phyloP scores from a whole-genome alignment of 2,797 vertebrate species.

The Acrocephalus scirpaceus region DNA sequence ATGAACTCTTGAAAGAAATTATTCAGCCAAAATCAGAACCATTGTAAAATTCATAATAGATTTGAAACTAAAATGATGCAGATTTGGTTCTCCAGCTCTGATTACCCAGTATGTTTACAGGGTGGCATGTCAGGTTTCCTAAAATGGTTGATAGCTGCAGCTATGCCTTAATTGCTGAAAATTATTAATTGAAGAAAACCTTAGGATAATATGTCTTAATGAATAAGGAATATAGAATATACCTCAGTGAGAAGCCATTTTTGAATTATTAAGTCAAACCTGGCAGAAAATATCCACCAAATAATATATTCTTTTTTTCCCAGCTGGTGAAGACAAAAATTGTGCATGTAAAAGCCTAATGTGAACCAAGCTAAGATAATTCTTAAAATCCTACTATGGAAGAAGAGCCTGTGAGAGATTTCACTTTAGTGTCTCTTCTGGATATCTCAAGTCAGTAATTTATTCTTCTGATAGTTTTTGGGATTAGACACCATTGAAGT shows the following conservation, averaged over 20 bases:
- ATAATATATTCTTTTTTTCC: not conserved
- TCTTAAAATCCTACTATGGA: not conserved
- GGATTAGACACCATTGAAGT: not conserved
- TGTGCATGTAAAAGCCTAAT: not conserved
- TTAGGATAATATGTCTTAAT: not conserved
- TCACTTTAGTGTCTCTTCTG: not conserved
- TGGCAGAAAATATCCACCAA: not conserved
- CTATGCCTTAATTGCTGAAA: not conserved
- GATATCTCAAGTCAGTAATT: not conserved
- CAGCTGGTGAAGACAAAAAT: not conserved
- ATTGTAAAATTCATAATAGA: not conserved
- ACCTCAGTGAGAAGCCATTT: not conserved
- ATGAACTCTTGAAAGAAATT: not conserved
- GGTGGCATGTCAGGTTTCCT: not conserved
- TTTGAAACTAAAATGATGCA: not conserved
- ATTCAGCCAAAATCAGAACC: not conserved
- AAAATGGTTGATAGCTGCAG: not conserved
- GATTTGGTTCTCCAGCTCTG: not conserved
- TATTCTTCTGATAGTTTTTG: not conserved
- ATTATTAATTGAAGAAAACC: not conserved
- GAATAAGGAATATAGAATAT: not conserved
- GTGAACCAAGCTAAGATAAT: not conserved
- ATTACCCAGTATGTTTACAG: not conserved
- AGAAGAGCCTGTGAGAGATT: not conserved
- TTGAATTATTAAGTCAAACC: not conserved